Evolutionary conservation across 2,888 invertebrate species (phyloP), one percentile per base, ranked within the genome.

Genomic region (Cheilosia soror): DNA sequence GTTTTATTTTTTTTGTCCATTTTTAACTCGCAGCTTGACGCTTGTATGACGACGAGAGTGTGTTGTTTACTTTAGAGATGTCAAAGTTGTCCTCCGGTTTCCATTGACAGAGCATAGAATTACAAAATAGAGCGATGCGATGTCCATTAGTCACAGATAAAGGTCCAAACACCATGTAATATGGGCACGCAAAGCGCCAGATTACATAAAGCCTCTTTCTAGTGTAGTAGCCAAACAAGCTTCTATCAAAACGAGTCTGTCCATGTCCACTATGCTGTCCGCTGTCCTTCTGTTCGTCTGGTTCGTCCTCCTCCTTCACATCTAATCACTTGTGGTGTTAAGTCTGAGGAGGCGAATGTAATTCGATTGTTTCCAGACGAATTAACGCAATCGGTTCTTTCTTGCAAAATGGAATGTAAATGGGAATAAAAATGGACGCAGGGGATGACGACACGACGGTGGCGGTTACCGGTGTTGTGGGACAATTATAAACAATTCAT

Each of bases 401-500:
- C 85, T 81, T 85, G 85, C 81, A 85, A 85, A 85, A 77, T 68
- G 76, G 81, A 85, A 85, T 81, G 84, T 79, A 84, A 78, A 80
- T 73, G 79, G 68, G 75, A 81, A 81, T 63, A 75, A 44, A 51
- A 60, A 66, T 75, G 69, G 55, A 75, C 25, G 60, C 33, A 75
- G 58, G 69, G 65, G 58, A n/a, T 47, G 37, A 11, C 40, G 37
- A 5, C 7, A n/a, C 44, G 76, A 42, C 60, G 51, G 58, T 76
- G 68, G 53, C 60, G 31, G 69, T 69, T 42, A 25, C 60, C 73
- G 62, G 55, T 71, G 58, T 71, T 85, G 81, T 76, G 71, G 76
- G 62, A 86, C 82, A 86, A 86, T 86, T 86, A 86, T 86, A 78
- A 86, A 82, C 86, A 86, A 86, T 82, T 86, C 86, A 86, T 82